phyloP scores from a whole-genome alignment of 2,113 vertebrate genomes.

The Lipophrys pholis region DNA sequence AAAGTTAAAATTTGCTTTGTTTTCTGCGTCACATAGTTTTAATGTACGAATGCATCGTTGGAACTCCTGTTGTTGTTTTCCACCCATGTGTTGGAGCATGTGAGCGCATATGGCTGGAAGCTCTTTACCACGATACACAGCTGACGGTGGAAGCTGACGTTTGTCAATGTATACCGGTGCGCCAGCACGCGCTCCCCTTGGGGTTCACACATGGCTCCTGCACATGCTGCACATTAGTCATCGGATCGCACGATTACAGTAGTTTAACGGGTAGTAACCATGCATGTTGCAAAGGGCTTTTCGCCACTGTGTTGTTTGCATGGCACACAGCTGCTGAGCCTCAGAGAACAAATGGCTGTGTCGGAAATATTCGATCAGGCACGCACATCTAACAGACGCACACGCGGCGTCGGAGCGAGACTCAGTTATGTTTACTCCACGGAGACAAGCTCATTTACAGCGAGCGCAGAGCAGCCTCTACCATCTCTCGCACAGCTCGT shows the following conservation, averaged over 20 bases:
- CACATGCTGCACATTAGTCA: slow-evolving; percentile 59
- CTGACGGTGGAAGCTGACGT: slow-evolving; percentile 3
- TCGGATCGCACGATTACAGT: slow-evolving; percentile 57
- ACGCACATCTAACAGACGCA: slow-evolving; percentile 23
- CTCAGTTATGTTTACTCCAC: slow-evolving; percentile 47
- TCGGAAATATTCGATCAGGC: slow-evolving; percentile 51
- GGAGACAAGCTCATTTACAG: slow-evolving; percentile 61
- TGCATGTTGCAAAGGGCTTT: slow-evolving; percentile 68
- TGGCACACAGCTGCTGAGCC: slow-evolving; percentile 52
- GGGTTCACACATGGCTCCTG: slow-evolving; percentile 42
- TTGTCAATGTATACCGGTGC: neutral
- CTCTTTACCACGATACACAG: neutral
- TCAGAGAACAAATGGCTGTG: slow-evolving; percentile 51
- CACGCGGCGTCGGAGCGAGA: slow-evolving; percentile 8
- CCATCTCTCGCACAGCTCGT: slow-evolving; percentile 38
- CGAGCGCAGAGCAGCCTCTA: slow-evolving; percentile 49
- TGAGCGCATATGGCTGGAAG: neutral
- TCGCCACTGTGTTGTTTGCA: slow-evolving; percentile 53
- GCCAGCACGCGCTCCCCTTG: slow-evolving; percentile 5
- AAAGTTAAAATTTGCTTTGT: no score
- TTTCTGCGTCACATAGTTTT: no score
- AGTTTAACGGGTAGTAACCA: slow-evolving; percentile 60
- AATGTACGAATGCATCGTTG: no score
- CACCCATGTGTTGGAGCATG: no score
- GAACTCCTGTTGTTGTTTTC: no score